Evolutionary conservation across 2,888 invertebrate species (phyloP).

Genomic region (Bombylius discolor): DNA sequence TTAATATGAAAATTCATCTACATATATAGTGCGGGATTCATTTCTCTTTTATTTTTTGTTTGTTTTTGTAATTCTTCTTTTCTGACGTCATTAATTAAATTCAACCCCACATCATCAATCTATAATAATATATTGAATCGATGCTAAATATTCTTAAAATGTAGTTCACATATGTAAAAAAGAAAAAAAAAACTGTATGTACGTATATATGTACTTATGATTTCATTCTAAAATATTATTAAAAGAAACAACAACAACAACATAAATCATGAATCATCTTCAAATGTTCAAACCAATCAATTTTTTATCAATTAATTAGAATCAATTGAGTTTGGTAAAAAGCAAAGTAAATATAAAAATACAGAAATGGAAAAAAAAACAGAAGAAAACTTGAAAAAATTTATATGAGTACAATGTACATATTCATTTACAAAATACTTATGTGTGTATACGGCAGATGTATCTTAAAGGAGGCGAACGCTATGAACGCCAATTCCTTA

Average conservation of each 20-base stretch:
- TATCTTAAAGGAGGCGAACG: too few relatives aligned
- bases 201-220: not conserved
- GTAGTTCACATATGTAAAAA: not conserved
- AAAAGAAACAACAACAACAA: not conserved
- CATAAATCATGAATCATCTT: constrained; percentile 9
- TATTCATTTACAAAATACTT: too few relatives aligned
- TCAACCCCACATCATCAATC: not conserved
- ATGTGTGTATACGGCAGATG: too few relatives aligned
- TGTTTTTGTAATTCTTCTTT: not conserved
- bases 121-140: not conserved
- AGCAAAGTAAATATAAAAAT: not conserved
- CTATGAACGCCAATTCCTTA: too few relatives aligned
- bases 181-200: too few relatives aligned
- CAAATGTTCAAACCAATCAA: constrained; percentile 7
- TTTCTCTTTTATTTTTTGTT: too few relatives aligned
- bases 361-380: too few relatives aligned
- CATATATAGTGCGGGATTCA: too few relatives aligned
- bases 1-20: too few relatives aligned
- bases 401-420: too few relatives aligned
- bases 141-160: not conserved
- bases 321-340: constrained; percentile 7
- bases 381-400: too few relatives aligned
- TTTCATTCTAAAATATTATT: too few relatives aligned
- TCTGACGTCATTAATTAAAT: not conserved
- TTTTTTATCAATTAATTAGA: constrained; percentile 14